Conservation (phyloP, 2,797 vertebrate genomes). For the Astyanax mexicanus region DNA sequence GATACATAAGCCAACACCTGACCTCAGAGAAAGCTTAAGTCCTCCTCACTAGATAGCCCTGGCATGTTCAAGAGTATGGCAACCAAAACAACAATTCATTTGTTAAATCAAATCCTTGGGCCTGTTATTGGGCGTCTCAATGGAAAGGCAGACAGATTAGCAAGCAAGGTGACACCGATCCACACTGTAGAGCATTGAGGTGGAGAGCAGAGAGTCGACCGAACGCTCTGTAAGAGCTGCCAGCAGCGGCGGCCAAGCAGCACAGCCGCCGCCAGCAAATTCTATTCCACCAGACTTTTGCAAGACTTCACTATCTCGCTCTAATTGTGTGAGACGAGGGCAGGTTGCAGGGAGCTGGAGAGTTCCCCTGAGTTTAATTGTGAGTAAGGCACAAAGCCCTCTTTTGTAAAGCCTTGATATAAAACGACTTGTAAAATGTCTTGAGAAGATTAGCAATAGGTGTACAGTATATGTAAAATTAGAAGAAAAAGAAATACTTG, state of each 20-base stretch:
- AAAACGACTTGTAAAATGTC: constrained; percentile 30
- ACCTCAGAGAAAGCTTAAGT: constrained; percentile 1
- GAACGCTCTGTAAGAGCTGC: constrained; percentile 67
- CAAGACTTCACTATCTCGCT: constrained; percentile 74
- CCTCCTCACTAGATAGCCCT: constrained; percentile 15
- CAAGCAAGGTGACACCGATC: constrained; percentile 69
- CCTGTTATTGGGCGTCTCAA: constrained; percentile 67
- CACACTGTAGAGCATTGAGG: constrained; percentile 52
- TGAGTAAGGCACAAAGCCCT: constrained; percentile 41
- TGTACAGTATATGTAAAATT: constrained; percentile 1
- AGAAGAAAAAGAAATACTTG: not conserved
- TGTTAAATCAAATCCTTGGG: constrained; percentile 67
- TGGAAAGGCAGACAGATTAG: constrained; percentile 72
- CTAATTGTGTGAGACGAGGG: constrained; percentile 78
- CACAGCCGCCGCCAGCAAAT: constrained; percentile 67
- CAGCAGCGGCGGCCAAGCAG: constrained; percentile 70
- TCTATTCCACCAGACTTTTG: constrained; percentile 69
- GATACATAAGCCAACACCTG: not conserved
- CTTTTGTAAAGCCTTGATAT: constrained; percentile 38
- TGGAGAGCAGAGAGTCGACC: constrained; percentile 45
- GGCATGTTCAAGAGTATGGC: constrained; percentile 22
- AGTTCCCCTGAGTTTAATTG: constrained; percentile 47
- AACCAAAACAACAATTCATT: constrained; percentile 69
- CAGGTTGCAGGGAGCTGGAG: constrained; percentile 55
- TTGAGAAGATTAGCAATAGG: constrained; percentile 17